Percentiles rank a stretch among this genome's conserved stretches.
phyloP scores from a whole-genome alignment of 1,140 invertebrate genomes.

The Bombus vancouverensis region DNA sequence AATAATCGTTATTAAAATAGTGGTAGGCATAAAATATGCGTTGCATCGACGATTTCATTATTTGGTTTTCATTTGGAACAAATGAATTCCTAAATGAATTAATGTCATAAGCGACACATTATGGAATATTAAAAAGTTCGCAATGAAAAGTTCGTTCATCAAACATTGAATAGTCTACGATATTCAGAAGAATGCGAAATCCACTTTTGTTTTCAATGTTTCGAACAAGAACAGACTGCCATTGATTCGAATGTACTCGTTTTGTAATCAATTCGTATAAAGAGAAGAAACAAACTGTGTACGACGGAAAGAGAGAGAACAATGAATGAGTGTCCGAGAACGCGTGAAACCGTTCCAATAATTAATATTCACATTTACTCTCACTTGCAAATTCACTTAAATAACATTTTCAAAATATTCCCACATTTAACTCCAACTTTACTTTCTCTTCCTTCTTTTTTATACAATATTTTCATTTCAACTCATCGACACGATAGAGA shows the following conservation, averaged over 20 bases:
- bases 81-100: too few relatives aligned
- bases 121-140: too few relatives aligned
- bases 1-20: neutral
- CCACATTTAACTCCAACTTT: neutral
- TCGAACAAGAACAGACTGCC: slow-evolving; percentile 69
- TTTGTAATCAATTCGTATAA: slow-evolving; percentile 56
- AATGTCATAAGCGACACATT: too few relatives aligned
- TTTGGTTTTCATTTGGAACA: too few relatives aligned
- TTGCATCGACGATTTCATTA: neutral
- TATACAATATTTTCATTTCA: neutral
- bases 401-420: slow-evolving; percentile 1
- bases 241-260: slow-evolving; percentile 59
- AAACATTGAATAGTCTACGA: too few relatives aligned
- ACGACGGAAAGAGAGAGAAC: neutral
- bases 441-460: too few relatives aligned
- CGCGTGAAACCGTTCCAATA: slow-evolving; percentile 24
- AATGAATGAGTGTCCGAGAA: slow-evolving; percentile 13
- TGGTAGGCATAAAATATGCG: neutral
- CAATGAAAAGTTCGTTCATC: too few relatives aligned
- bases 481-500: neutral
- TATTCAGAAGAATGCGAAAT: neutral
- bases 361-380: slow-evolving; percentile 1
- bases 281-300: slow-evolving; percentile 31
- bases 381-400: neutral
- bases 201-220: neutral